These are phyloP conservation scores for Omphaloscelis lunosa DNA, from an alignment of 2,888 invertebrate genomes.

Conservation along the genomic window DNA sequence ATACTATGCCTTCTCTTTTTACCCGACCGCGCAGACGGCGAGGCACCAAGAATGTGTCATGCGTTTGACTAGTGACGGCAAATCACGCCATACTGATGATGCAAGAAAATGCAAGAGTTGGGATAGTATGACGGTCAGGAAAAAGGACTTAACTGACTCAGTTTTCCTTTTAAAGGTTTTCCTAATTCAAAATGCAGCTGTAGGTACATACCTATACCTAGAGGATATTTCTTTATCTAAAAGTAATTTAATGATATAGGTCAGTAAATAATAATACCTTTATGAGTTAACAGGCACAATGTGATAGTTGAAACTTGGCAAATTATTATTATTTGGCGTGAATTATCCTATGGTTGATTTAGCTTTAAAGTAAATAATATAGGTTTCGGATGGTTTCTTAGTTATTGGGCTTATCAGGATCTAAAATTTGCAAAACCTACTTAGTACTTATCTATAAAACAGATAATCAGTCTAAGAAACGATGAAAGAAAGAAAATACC, in stretches of 20 bases:
- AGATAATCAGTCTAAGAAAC: neutral
- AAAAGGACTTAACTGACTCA: neutral
- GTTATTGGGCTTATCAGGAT: too few relatives aligned
- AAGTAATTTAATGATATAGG: neutral
- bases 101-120: conserved; percentile 28
- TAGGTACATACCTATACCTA: neutral
- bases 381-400: neutral
- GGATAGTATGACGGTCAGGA: neutral
- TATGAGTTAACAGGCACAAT: neutral
- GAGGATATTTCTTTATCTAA: neutral
- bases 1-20: neutral
- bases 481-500: neutral
- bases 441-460: neutral
- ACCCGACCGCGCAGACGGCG: conserved; percentile 36
- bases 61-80: conserved; percentile 38
- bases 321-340: too few relatives aligned
- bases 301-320: too few relatives aligned
- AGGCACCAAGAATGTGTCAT: conserved; percentile 54
- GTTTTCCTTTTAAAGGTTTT: conserved; percentile 9
- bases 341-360: neutral
- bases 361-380: neutral
- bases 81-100: conserved; percentile 50
- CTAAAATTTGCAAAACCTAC: neutral
- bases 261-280: neutral
- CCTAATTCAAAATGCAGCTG: neutral